Conservation (phyloP, 1,140 invertebrate species). For the Dendroctonus ponderosae region DNA sequence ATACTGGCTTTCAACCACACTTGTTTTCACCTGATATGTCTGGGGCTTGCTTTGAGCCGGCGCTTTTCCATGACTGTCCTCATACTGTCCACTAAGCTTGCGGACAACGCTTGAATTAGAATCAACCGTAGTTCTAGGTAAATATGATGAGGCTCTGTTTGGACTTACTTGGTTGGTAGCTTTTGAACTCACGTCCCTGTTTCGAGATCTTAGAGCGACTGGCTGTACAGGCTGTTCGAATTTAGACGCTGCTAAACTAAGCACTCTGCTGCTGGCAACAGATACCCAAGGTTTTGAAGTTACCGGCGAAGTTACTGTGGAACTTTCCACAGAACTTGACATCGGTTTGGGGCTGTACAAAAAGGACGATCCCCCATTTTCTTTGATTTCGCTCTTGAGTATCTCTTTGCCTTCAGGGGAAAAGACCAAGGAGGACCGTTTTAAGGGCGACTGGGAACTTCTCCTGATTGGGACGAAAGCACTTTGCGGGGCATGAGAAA, state of each 20-base stretch:
- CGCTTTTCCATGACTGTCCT: conserved; percentile 35
- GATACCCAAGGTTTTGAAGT: conserved; percentile 49
- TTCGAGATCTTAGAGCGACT: conserved; percentile 19
- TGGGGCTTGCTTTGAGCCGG: conserved; percentile 22
- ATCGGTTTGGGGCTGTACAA: conserved; percentile 48
- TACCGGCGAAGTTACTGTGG: conserved; percentile 27
- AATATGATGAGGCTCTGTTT: too few species aligned
- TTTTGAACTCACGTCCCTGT: too few species aligned
- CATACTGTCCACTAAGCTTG: conserved; percentile 48
- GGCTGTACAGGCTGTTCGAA: conserved; percentile 50
- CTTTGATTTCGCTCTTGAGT: conserved; percentile 35
- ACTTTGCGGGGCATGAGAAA: conserved; percentile 69
- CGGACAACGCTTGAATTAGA: conserved; percentile 38
- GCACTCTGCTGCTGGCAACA: conserved; percentile 48
- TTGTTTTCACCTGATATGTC: conserved; percentile 32
- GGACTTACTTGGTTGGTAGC: too few species aligned
- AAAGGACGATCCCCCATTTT: conserved; percentile 36
- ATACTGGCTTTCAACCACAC: conserved; percentile 31
- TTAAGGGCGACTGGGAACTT: conserved; percentile 14
- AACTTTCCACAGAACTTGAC: conserved; percentile 22
- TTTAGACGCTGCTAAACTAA: conserved; percentile 51
- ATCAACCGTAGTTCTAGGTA: conserved; percentile 7
- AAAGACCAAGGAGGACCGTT: conserved; percentile 33
- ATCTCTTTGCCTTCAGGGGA: conserved; percentile 31
- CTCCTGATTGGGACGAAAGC: conserved; percentile 61